These are phyloP conservation scores for Takifugu ocellatus DNA, from an alignment of 2,797 vertebrate genomes.

Conservation along the genomic window DNA sequence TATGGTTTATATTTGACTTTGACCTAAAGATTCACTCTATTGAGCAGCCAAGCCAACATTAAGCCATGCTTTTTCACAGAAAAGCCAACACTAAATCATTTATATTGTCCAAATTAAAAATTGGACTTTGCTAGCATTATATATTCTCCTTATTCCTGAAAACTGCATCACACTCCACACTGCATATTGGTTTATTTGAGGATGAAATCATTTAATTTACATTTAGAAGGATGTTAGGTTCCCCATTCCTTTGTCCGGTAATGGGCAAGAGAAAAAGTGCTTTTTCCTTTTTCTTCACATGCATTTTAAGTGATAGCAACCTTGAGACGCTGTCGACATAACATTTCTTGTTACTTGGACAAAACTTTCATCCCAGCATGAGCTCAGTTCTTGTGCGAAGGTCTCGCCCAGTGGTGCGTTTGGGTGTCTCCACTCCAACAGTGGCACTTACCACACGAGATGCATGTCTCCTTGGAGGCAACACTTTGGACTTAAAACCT, in stretches of 20 bases:
- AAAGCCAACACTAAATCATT: neutral
- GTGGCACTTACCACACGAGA: conserved; percentile 41
- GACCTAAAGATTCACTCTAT: neutral
- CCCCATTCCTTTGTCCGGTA: conserved; percentile 12
- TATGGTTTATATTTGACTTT: conserved; percentile 27
- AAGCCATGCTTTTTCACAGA: neutral
- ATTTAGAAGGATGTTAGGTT: conserved; percentile 19
- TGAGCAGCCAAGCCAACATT: neutral
- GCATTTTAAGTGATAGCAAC: neutral
- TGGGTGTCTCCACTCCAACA: conserved; percentile 25
- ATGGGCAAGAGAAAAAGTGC: conserved; percentile 10
- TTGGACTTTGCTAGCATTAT: neutral
- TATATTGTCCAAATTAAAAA: neutral
- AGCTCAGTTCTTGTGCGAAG: conserved; percentile 7
- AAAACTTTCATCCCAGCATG: conserved; percentile 30
- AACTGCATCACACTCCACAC: neutral
- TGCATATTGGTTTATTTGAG: neutral
- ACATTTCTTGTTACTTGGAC: conserved; percentile 28
- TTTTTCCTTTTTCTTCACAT: neutral
- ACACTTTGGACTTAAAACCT: conserved; percentile 73
- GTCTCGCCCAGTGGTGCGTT: conserved; percentile 45
- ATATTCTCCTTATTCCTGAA: neutral
- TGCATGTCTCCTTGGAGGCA: conserved; percentile 63
- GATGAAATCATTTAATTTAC: neutral
- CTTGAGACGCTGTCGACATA: conserved; percentile 13